Conservation (phyloP, 2,797 vertebrate species). For the Sebastes kiyomatsui region DNA sequence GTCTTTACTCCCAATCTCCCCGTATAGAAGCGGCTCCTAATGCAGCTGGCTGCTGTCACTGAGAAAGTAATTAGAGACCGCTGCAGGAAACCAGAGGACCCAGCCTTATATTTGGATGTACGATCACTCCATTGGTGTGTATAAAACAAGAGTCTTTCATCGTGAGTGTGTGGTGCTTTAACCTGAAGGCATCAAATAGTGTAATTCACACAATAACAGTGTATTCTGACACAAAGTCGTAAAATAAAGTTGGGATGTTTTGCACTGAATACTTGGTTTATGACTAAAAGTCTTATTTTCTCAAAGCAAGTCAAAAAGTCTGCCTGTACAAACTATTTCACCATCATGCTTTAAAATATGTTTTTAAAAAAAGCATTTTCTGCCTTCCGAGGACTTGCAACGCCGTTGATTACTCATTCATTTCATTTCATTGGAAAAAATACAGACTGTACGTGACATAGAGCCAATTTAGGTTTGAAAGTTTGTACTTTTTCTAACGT, state of each 20-base stretch:
- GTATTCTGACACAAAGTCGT: neutral
- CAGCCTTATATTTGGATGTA: constrained; percentile 5
- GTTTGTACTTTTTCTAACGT: neutral
- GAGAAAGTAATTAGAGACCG: constrained; percentile 51
- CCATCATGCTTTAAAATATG: neutral
- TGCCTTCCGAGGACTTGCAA: neutral
- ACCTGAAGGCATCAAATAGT: neutral
- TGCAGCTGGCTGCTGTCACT: constrained; percentile 40
- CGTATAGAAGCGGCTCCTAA: neutral
- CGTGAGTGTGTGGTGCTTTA: neutral
- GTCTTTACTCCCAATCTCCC: neutral
- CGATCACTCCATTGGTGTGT: neutral
- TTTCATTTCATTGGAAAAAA: neutral
- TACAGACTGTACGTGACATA: neutral
- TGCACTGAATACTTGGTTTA: neutral
- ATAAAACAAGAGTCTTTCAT: constrained; percentile 6
- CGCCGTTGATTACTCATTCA: neutral
- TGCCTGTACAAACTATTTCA: neutral
- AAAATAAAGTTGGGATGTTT: neutral
- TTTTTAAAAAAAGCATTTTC: neutral
- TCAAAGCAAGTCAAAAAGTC: neutral
- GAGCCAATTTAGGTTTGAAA: neutral
- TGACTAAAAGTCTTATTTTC: neutral
- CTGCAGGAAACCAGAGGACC: constrained; percentile 34
- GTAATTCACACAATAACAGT: neutral